Evolutionary conservation across 1,140 invertebrate species (phyloP), one percentile per base, ranked within the genome.

Genomic region (Halyomorpha halys): DNA sequence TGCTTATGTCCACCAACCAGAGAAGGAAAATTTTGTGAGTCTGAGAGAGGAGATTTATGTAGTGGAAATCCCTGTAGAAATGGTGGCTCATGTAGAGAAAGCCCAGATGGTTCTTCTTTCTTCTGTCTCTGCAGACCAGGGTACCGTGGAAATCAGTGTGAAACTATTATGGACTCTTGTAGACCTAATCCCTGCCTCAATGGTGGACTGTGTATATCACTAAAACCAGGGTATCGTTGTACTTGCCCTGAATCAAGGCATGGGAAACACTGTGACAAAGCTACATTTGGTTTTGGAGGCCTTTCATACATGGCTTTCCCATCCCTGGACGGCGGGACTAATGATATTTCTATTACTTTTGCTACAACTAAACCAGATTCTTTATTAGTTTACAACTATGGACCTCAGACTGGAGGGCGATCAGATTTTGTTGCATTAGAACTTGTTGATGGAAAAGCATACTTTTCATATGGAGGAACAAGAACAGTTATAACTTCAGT

Each of bases 401-500:
- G 91, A 1, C 76, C 83, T 0, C 89, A 90, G 72, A 88, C 82
- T 49, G 89, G 90, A 27, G 91, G 91, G 3, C 77, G 91, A 68
- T 94, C 91, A 0, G 92, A 96, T 73, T 97, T 96, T 72, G 82
- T 97, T 30, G 91, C 93, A 0, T 80, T 97, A 47, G 91, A 97
- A 76, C 73, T 97, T 59, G 78, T 94, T 0, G 81, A 84, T 44
- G 90, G 91, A 0, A 83, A 82, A 70, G 85, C 91, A 0, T 80
- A 87, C 16, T 94, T 97, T 74, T 94, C 92, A 0, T 94, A 90
- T 72, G 91, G 91, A 27, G 91, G 89, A 2, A 83, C 90, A 1
- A 79, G 88, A 70, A 91, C 89, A 25, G 90, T 89, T 4, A 91
- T 94, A 44, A 90, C 88, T 4, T 82, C 83, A 0, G 81, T 93